Percentiles rank a stretch among this genome's conserved stretches.
Conservation (phyloP, 2,113 vertebrate genomes). For the Balaeniceps rex region DNA sequence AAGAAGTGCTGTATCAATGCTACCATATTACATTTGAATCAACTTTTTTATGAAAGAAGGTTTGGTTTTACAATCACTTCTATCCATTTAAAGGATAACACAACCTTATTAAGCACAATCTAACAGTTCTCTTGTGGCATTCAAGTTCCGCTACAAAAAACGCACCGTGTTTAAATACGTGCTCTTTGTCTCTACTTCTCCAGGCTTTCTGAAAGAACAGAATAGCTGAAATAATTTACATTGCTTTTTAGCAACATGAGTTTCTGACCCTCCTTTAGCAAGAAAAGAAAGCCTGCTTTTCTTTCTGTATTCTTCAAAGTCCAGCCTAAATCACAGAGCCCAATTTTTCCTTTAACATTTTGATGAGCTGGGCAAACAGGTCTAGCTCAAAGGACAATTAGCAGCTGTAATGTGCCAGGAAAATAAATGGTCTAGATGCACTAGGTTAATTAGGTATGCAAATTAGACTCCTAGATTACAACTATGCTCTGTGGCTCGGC, state of each 20-base stretch:
- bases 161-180: neutral
- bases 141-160: neutral
- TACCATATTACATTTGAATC: neutral
- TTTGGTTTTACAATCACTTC: neutral
- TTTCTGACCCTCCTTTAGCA: neutral
- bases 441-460: neutral
- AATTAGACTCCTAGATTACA: neutral
- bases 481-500: neutral
- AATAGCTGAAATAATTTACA: neutral
- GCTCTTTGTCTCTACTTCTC: neutral
- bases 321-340: neutral
- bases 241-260: neutral
- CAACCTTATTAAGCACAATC: neutral
- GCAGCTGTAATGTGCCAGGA: neutral
- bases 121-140: neutral
- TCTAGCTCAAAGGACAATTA: neutral
- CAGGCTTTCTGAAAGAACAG: neutral
- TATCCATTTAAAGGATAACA: neutral
- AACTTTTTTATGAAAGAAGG: neutral
- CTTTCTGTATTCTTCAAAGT: neutral
- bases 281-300: neutral
- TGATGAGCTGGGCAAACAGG: neutral
- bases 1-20: neutral
- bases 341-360: neutral
- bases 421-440: neutral